Conservation (phyloP, 2,797 vertebrate genomes). For the Tapera naevia region DNA sequence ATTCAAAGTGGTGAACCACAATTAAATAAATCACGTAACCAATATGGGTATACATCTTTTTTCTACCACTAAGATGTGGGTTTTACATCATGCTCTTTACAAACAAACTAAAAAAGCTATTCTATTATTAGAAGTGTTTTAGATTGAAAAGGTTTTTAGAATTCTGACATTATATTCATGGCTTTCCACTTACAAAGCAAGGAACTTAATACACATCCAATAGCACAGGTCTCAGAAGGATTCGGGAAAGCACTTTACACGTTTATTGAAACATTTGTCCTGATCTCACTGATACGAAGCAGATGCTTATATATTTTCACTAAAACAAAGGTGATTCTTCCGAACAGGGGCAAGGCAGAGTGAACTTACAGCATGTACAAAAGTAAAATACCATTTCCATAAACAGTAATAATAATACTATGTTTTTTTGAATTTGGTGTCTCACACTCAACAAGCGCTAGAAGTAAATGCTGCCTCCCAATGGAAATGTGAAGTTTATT, state of each 20-base stretch:
- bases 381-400: slow-evolving; percentile 1
- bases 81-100: background rate
- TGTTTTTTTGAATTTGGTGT: background rate
- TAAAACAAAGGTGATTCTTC: background rate
- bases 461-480: slow-evolving; percentile 61
- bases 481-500: slow-evolving; percentile 35
- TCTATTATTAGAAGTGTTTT: background rate
- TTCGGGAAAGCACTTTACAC: background rate
- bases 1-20: background rate
- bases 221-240: background rate
- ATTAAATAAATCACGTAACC: background rate
- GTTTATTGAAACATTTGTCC: background rate
- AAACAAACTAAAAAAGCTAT: background rate
- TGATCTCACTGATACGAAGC: background rate
- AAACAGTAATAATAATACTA: background rate
- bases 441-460: background rate
- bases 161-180: background rate
- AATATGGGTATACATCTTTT: background rate
- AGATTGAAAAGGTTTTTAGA: background rate
- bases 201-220: background rate
- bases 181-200: background rate
- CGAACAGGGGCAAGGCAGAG: background rate
- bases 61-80: background rate
- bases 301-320: background rate
- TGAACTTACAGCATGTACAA: background rate